phyloP scores from a whole-genome alignment of 2,113 vertebrate species.

The Buteo buteo region DNA sequence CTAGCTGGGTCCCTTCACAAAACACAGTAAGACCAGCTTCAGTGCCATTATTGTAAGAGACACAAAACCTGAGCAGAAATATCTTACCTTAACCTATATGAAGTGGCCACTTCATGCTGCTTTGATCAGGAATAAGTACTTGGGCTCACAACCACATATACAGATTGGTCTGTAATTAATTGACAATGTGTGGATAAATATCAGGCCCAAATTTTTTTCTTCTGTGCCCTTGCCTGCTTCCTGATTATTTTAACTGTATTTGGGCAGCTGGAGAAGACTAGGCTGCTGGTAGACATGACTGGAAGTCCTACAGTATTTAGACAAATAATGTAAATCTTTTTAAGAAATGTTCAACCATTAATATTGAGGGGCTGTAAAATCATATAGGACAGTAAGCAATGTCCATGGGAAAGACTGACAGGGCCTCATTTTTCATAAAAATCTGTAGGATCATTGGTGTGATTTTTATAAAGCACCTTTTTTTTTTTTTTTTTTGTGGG shows the following conservation, averaged over 20 bases:
- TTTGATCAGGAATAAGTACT: neutral
- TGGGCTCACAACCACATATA: neutral
- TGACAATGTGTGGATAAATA: neutral
- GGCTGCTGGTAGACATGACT: neutral
- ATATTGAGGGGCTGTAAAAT: neutral
- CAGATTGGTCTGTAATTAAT: neutral
- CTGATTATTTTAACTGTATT: neutral
- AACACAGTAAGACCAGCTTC: neutral
- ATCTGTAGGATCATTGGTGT: neutral
- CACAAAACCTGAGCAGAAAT: neutral
- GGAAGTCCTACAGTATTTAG: neutral
- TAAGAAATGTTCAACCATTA: neutral
- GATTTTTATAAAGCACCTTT: neutral
- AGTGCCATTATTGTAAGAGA: neutral
- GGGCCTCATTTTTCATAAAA: neutral
- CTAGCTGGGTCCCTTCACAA: neutral
- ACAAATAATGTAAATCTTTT: neutral
- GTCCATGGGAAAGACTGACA: neutral
- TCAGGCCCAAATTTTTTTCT: neutral
- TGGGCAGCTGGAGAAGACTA: neutral
- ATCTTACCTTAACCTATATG: neutral
- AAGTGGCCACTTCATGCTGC: neutral
- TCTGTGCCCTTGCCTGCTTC: neutral
- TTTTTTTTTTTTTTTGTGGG: neutral
- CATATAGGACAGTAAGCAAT: neutral